These are phyloP conservation scores for Rousettus madagascariensis DNA, from an alignment of 2,797 vertebrate genomes.

Conservation along the genomic window DNA sequence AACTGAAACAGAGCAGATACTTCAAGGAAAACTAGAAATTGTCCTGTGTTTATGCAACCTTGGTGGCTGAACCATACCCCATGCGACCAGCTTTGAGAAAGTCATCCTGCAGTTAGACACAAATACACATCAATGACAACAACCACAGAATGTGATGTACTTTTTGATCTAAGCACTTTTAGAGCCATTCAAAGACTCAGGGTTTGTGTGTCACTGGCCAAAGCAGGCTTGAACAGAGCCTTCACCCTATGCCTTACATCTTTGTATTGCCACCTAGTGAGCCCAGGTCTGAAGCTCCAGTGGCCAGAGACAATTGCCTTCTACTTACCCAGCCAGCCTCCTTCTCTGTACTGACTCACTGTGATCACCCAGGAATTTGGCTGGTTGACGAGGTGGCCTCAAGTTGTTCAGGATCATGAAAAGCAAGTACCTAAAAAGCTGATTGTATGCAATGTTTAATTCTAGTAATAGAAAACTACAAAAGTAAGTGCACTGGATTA, in stretches of 20 bases:
- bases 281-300: not conserved
- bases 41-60: not conserved
- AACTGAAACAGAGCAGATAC: conserved; percentile 38
- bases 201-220: not conserved
- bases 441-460: not conserved
- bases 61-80: not conserved
- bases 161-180: not conserved
- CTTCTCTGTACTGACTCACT: not conserved
- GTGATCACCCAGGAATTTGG: not conserved
- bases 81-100: not conserved
- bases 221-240: not conserved
- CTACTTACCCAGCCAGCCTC: not conserved
- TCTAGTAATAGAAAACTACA: not conserved
- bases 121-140: not conserved
- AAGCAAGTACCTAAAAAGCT: not conserved
- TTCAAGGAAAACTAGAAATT: conserved; percentile 13
- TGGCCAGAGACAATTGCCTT: not conserved
- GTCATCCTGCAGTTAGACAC: not conserved
- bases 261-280: not conserved
- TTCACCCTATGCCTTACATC: not conserved
- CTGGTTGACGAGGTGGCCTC: not conserved
- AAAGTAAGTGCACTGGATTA: not conserved
- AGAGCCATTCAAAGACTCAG: not conserved
- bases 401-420: not conserved
- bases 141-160: not conserved